These are phyloP conservation scores for Puntigrus tetrazona DNA, from an alignment of 2,113 vertebrate genomes.

Conservation along the genomic window DNA sequence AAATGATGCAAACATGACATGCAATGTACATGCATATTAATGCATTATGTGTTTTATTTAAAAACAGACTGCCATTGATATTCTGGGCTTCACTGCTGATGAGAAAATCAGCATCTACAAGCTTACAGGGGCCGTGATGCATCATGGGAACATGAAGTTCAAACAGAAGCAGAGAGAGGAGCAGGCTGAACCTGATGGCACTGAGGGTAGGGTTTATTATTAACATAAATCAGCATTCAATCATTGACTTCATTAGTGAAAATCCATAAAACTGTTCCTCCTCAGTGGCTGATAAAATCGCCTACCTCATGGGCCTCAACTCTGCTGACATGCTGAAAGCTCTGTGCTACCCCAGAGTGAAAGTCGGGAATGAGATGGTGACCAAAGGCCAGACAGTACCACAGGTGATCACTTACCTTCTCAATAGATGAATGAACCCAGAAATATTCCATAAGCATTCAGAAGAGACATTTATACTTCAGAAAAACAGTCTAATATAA, in stretches of 20 bases:
- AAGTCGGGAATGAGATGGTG: slow-evolving; percentile 63
- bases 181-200: slow-evolving; percentile 81
- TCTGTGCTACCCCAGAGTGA: slow-evolving; percentile 63
- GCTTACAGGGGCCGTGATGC: slow-evolving; percentile 86
- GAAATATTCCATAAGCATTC: too few species aligned
- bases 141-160: slow-evolving; percentile 82
- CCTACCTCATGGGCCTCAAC: slow-evolving; percentile 65
- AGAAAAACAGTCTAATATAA: too few species aligned
- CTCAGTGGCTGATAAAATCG: slow-evolving; percentile 61
- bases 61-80: slow-evolving; percentile 73
- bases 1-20: neutral
- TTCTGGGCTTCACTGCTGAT: slow-evolving; percentile 80
- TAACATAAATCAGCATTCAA: neutral
- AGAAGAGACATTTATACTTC: too few species aligned
- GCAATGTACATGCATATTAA: neutral
- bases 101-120: slow-evolving; percentile 84
- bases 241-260: neutral
- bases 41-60: neutral
- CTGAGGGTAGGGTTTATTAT: slow-evolving; percentile 74
- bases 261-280: neutral
- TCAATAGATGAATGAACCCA: too few species aligned
- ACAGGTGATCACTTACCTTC: neutral
- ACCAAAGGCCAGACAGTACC: slow-evolving; percentile 56
- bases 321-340: slow-evolving; percentile 64
- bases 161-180: slow-evolving; percentile 14